Conservation (phyloP, 2,113 vertebrate species). For the Tylochromis polylepis region DNA sequence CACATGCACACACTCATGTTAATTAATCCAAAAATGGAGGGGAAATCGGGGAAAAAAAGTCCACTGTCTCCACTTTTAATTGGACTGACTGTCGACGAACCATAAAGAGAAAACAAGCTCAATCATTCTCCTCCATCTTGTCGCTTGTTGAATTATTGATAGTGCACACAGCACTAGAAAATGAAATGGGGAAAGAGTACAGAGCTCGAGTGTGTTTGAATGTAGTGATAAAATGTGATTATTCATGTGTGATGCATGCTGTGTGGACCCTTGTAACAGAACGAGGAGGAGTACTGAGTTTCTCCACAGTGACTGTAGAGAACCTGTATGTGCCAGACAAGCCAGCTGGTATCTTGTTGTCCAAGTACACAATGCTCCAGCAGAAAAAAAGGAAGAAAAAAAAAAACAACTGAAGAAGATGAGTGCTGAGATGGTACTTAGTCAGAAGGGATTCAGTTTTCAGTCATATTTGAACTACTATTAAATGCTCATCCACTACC, state of each 20-base stretch:
- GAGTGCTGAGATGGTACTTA: not conserved
- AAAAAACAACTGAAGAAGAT: not conserved
- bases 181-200: constrained; percentile 19
- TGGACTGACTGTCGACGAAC: constrained; percentile 68
- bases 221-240: constrained; percentile 49
- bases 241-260: constrained; percentile 54
- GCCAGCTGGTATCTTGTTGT: constrained; percentile 53
- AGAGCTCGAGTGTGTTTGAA: constrained; percentile 34
- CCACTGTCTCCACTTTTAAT: constrained; percentile 60
- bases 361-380: constrained; percentile 45
- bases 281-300: constrained; percentile 34
- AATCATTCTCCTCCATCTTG: constrained; percentile 67
- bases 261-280: constrained; percentile 38
- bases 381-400: not conserved
- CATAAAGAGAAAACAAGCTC: constrained; percentile 57
- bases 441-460: constrained; percentile 2
- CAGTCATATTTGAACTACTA: not conserved
- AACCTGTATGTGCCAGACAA: constrained; percentile 50
- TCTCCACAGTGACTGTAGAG: constrained; percentile 50
- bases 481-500: not conserved
- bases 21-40: constrained; percentile 66
- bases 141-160: constrained; percentile 69
- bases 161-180: constrained; percentile 36
- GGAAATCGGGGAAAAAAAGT: constrained; percentile 17
- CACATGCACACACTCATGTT: constrained; percentile 20